Evolutionary conservation across 2,113 vertebrate genomes (phyloP).

Genomic region (Patagioenas fasciata): DNA sequence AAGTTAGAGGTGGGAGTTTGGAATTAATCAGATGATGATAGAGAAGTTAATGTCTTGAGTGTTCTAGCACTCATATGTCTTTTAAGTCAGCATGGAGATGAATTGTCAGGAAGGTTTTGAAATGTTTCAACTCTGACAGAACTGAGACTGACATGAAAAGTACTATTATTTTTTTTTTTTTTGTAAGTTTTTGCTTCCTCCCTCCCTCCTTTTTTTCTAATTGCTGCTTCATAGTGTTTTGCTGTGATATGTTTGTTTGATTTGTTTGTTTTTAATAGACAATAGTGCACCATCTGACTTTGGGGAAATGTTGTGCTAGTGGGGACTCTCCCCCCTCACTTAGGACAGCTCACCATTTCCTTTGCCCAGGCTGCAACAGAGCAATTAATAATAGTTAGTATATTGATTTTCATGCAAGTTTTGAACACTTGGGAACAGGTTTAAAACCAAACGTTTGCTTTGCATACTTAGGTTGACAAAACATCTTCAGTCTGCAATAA

Average conservation of each 20-base stretch:
- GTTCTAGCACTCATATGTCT: rapidly evolving
- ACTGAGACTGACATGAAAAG: neutral
- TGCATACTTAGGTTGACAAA: neutral
- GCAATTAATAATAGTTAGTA: neutral
- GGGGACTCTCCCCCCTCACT: neutral
- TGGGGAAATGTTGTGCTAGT: neutral
- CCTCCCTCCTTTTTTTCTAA: neutral
- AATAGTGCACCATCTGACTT: neutral
- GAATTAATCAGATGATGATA: neutral
- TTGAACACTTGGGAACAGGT: neutral
- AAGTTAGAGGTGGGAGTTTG: neutral
- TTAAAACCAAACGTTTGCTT: neutral
- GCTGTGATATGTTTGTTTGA: no score
- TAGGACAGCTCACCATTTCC: neutral
- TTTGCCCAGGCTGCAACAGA: neutral
- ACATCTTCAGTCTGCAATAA: neutral
- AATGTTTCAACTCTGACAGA: neutral
- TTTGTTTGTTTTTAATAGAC: neutral
- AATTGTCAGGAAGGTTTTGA: neutral
- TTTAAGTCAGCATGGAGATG: neutral
- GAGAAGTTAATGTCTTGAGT: neutral
- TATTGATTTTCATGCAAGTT: neutral
- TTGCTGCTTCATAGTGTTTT: neutral
- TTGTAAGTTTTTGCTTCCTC: neutral
- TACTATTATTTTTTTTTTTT: neutral